These are phyloP conservation scores for Daubentonia madagascariensis DNA, from an alignment of 2,113 vertebrate genomes.

Conservation along the genomic window DNA sequence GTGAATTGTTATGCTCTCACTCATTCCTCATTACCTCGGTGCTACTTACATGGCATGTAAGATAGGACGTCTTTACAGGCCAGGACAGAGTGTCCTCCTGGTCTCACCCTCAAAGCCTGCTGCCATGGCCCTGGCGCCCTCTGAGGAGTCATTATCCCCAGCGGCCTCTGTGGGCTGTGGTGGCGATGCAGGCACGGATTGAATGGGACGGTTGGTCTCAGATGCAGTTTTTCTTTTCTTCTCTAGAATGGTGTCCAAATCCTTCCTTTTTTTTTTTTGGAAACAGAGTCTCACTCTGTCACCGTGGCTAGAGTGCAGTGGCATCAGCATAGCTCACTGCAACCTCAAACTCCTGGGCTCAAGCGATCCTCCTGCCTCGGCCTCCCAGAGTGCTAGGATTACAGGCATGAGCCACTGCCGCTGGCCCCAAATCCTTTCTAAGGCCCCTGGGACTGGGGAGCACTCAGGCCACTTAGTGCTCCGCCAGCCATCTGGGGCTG, in stretches of 20 bases:
- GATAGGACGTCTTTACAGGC: neutral
- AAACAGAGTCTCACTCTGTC: no score
- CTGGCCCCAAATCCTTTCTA: neutral
- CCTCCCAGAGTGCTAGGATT: no score
- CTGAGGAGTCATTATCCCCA: no score
- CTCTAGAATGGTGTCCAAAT: neutral
- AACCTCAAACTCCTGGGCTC: no score
- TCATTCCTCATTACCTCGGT: neutral
- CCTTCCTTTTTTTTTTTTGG: no score
- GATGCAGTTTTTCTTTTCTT: neutral
- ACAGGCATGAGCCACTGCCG: no score
- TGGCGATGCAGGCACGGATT: rapidly evolving
- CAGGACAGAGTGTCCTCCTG: neutral
- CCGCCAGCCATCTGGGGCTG: neutral
- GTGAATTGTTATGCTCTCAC: neutral
- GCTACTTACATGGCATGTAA: neutral
- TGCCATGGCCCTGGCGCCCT: rapidly evolving
- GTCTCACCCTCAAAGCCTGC: neutral
- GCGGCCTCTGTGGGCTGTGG: neutral
- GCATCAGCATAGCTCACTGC: no score
- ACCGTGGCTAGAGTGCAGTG: no score
- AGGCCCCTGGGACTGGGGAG: neutral
- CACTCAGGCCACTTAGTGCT: neutral
- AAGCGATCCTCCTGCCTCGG: no score
- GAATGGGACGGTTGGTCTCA: rapidly evolving